Conservation (phyloP, 2,797 vertebrate genomes). For the Chelon labrosus region DNA sequence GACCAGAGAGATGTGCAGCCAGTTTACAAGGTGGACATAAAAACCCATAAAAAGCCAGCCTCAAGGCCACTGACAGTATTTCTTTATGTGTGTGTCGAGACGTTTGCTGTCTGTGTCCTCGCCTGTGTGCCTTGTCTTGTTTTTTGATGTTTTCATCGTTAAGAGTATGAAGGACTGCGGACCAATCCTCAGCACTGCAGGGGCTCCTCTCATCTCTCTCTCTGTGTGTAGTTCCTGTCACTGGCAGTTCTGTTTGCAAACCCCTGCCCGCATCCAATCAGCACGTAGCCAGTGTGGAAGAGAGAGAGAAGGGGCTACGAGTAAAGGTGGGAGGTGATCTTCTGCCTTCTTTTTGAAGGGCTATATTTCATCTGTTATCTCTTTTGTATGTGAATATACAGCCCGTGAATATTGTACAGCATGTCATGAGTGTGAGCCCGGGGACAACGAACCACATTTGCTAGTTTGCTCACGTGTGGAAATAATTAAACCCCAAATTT, state of each 20-base stretch:
- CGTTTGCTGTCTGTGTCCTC: constrained; percentile 37
- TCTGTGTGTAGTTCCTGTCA: constrained; percentile 58
- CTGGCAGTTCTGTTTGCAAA: constrained; percentile 67
- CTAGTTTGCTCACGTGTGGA: background rate
- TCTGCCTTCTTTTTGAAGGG: constrained; percentile 52
- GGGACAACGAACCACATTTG: constrained; percentile 4
- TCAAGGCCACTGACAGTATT: constrained; percentile 43
- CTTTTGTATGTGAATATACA: constrained; percentile 42
- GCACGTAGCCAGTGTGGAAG: constrained; percentile 44
- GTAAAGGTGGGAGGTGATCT: constrained; percentile 37
- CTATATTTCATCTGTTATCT: constrained; percentile 52
- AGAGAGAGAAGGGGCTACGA: constrained; percentile 22
- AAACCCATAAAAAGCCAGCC: constrained; percentile 17
- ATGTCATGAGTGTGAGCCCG: background rate
- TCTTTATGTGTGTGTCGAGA: constrained; percentile 41
- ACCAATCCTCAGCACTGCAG: constrained; percentile 68
- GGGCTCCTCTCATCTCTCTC: constrained; percentile 68
- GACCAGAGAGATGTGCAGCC: constrained; percentile 13
- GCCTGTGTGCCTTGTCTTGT: constrained; percentile 21
- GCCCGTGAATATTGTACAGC: constrained; percentile 23
- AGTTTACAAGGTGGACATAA: constrained; percentile 44
- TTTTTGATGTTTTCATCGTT: constrained; percentile 62
- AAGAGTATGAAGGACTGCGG: constrained; percentile 62
- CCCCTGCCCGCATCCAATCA: constrained; percentile 67
- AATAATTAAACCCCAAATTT: constrained; percentile 14